Conservation (phyloP, 2,888 invertebrate species). For the Neelides folsomi region DNA sequence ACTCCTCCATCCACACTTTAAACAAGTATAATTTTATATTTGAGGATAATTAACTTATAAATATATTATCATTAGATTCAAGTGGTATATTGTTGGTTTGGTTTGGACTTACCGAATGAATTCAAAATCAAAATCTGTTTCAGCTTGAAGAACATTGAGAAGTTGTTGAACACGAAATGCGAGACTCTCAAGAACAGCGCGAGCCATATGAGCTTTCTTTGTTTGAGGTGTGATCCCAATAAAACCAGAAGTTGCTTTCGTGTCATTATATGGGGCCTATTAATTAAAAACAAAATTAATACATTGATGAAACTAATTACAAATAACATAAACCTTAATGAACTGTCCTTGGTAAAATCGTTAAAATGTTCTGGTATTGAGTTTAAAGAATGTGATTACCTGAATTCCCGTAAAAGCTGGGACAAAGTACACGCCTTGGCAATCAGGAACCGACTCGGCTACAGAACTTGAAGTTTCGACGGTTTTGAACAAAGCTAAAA, state of each 20-base stretch:
- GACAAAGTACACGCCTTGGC: slow-evolving; percentile 69
- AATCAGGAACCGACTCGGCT: slow-evolving; percentile 53
- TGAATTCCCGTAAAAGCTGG: slow-evolving; percentile 81
- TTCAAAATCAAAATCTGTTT: slow-evolving; percentile 49
- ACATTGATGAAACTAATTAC: too few species aligned
- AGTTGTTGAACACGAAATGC: slow-evolving; percentile 68
- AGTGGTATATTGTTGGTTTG: neutral
- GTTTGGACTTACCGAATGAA: slow-evolving; percentile 47
- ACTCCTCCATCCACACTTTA: slow-evolving; percentile 90
- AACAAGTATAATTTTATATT: too few species aligned
- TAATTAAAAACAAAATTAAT: slow-evolving; percentile 8
- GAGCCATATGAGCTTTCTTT: slow-evolving; percentile 59
- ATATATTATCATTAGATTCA: neutral
- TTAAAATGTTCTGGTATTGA: neutral
- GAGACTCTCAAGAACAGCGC: slow-evolving; percentile 73
- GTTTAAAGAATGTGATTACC: slow-evolving; percentile 41
- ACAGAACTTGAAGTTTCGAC: slow-evolving; percentile 53
- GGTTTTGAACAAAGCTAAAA: slow-evolving; percentile 40
- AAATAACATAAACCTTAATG: too few species aligned
- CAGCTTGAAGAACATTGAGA: slow-evolving; percentile 55
- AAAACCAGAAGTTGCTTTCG: slow-evolving; percentile 69
- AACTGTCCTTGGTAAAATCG: too few species aligned
- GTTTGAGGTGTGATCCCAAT: slow-evolving; percentile 60
- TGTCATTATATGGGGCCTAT: slow-evolving; percentile 80
- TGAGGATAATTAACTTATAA: too few species aligned